Conservation (phyloP, 2,888 invertebrate species). For the Reticulitermes lucifugus region DNA sequence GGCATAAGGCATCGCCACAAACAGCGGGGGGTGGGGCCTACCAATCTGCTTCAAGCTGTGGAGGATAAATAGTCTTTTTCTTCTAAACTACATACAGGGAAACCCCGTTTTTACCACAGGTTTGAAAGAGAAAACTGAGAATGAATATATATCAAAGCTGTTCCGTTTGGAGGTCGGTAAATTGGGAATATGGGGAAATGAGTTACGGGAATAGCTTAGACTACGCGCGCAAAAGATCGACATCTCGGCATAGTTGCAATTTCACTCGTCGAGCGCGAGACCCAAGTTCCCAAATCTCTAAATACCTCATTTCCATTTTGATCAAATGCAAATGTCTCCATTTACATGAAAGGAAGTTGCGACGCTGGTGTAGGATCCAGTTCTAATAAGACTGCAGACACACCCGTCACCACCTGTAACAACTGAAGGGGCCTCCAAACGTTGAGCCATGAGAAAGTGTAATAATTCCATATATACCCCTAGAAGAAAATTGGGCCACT, state of each 20-base stretch:
- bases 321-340: constrained; percentile 45
- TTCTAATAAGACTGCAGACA: not conserved
- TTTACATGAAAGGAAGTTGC: constrained; percentile 26
- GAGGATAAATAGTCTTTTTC: not conserved
- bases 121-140: not conserved
- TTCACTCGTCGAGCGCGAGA: not conserved
- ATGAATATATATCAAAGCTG: no score
- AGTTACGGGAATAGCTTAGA: not conserved
- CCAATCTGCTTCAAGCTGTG: not conserved
- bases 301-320: constrained; percentile 48
- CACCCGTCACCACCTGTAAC: not conserved
- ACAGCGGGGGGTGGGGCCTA: not conserved
- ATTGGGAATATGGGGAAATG: not conserved
- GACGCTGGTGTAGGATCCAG: not conserved
- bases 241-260: not conserved
- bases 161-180: no score
- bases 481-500: no score
- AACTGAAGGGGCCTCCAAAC: not conserved
- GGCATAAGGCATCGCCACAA: no score
- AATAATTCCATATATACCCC: no score
- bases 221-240: not conserved
- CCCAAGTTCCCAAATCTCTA: constrained; percentile 38
- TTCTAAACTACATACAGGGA: not conserved
- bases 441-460: no score
- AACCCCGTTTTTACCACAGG: not conserved